Evolutionary conservation across 2,113 vertebrate genomes (phyloP), one percentile per base, ranked within the genome.

Genomic region (Cranoglanis bouderius): DNA sequence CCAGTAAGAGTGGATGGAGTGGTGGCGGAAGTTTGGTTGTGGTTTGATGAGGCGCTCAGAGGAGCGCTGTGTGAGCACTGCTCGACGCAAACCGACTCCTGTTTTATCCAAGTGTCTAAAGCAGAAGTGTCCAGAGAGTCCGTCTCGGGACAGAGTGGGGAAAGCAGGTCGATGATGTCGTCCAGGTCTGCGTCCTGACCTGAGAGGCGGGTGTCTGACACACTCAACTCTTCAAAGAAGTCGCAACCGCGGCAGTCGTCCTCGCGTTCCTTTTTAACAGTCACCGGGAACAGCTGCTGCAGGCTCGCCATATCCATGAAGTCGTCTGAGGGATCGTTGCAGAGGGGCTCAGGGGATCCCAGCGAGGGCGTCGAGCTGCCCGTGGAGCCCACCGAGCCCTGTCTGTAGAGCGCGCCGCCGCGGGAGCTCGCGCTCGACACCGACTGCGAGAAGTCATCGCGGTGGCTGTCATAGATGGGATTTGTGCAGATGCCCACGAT

Each of bases 401-500:
- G 94, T 88, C 94, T 94, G 32, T 4, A 21, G 94, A 12, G 43
- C 93, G 93, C 53, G 94, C 92, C 24, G 94, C 95, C 85, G 59
- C 61, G 87, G 88, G 81, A 78, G 90, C 92, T 24, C 91, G 35
- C 32, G 55, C 80, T 74, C 26, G 74, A 92, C 88, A 2, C 93
- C 90, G 2, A 91, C 53, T 0, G 94, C 85, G 85, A 95, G 87
- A 55, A 89, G 84, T 75, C 38, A 55, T 63, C 6, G 94, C 89
- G 9, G 94, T 94, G 94, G 21, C 92, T 92, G 35, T 96, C 95
- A 0, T 95, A 90, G 35, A 94, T 92, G 38, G 96, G 75, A 75
- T 96, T 97, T 0, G 97, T 96, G 70, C 97, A 97, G 91, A 98
- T 96, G 13, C 98, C 98, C 29, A 99, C 95, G 89, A 99, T 99